Evolutionary conservation across 2,797 vertebrate genomes (phyloP), one percentile per base, ranked within the genome.

Genomic region (Danio choprae): DNA sequence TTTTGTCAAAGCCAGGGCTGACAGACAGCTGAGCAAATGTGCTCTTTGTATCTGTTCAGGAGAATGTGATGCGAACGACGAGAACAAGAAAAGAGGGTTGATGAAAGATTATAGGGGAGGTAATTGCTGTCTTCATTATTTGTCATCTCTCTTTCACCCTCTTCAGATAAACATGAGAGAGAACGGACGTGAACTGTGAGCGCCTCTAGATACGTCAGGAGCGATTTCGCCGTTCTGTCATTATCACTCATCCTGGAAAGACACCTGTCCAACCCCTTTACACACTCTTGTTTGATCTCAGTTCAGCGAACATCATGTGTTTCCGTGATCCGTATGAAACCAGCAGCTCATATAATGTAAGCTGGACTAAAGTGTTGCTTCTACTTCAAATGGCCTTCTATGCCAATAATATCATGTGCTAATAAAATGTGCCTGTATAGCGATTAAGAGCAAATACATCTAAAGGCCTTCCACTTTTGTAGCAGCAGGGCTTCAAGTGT

Each of bases 1-100:
- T 88, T 88, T 87, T 80, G 53, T 55, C 64, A 78, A 60, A 67
- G 65, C 44, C 44, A 83, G 53, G 50, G 40, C 5, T 60, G 65
- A 74, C 53, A 72, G 72, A 81, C 73, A 59, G 78, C 63, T 44
- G 16, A 71, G 70, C 81, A 79, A 70, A 81, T 76, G 43, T 12
- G 62, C 58, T 74, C 20, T 70, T 60, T 78, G 72, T 65, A 67
- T 88, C 72, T 78, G 40, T 80, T 81, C 58, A 44, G 22, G 40
- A 77, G 76, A 68, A 68, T 58, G 13, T 68, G 22, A 71, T 62
- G 60, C 53, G 43, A 82, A 68, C 76, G 68, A 79, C 76, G 56
- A 65, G 62, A 64, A 62, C 53, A 67, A 60, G 59, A 68, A 84
- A 78, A 62, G 48, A 51, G 40, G 60, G 62, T 65, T 74, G 81